phyloP scores from a whole-genome alignment of 1,140 invertebrate genomes.

The Drosophila pseudoananassae region DNA sequence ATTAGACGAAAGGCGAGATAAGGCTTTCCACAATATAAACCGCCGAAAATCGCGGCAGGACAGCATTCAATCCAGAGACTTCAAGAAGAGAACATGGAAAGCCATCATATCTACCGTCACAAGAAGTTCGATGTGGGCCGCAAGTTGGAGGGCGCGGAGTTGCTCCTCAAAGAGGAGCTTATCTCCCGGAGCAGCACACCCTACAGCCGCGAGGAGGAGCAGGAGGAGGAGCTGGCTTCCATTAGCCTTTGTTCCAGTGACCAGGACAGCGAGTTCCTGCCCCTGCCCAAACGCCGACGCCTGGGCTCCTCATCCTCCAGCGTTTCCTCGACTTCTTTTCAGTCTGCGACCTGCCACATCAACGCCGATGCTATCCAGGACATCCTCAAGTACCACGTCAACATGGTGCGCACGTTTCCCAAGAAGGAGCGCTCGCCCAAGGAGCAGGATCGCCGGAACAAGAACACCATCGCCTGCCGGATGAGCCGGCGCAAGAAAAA shows the following conservation, averaged over 20 bases:
- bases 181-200: constrained; percentile 38
- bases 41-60: constrained; percentile 27
- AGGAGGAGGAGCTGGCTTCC: constrained; percentile 22
- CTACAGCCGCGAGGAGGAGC: constrained; percentile 20
- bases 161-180: constrained; percentile 45
- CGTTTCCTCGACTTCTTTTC: constrained; percentile 25
- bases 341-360: constrained; percentile 36
- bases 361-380: constrained; percentile 55
- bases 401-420: constrained; percentile 78
- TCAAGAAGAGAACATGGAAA: constrained; percentile 25
- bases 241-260: constrained; percentile 52
- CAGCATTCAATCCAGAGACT: constrained; percentile 47
- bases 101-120: constrained; percentile 60
- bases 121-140: constrained; percentile 70
- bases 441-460: constrained; percentile 76
- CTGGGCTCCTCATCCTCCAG: constrained; percentile 36
- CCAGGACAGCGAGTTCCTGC: constrained; percentile 10
- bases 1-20: constrained; percentile 40
- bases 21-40: constrained; percentile 47
- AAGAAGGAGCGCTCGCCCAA: constrained; percentile 77
- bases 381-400: constrained; percentile 76
- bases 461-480: constrained; percentile 78
- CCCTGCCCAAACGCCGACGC: constrained; percentile 53
- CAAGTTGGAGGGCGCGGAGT: constrained; percentile 10
- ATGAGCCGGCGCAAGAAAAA: constrained; percentile 75